phyloP scores from a whole-genome alignment of 2,888 invertebrate genomes.

The Sipha maydis region DNA sequence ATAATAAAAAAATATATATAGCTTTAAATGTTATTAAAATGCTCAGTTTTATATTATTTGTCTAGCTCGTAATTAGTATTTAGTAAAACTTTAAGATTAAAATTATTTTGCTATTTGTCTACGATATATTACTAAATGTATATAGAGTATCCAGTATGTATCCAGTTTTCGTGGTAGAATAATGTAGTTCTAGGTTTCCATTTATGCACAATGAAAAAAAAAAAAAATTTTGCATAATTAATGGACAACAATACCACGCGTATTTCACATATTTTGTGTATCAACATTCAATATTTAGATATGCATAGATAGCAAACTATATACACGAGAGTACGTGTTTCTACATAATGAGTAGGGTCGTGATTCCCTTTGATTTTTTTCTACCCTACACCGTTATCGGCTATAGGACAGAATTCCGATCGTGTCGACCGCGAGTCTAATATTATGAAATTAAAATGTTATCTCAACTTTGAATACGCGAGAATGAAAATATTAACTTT shows the following conservation, averaged over 20 bases:
- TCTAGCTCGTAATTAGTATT: too few species aligned
- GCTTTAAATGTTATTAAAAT: too few species aligned
- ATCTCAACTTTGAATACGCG: neutral
- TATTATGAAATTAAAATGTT: neutral
- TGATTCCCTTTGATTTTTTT: conserved; percentile 18
- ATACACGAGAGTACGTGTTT: conserved; percentile 5
- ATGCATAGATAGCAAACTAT: conserved; percentile 36
- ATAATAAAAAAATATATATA: too few species aligned
- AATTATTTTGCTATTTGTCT: too few species aligned
- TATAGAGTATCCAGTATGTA: too few species aligned
- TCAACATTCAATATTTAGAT: neutral
- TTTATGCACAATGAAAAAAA: neutral
- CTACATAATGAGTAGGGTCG: conserved; percentile 33
- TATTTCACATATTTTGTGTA: neutral
- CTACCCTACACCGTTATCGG: neutral
- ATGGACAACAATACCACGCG: conserved; percentile 21
- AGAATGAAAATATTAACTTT: neutral
- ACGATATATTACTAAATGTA: too few species aligned
- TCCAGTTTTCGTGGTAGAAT: neutral
- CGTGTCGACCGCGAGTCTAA: neutral
- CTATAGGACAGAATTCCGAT: neutral
- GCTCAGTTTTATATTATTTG: too few species aligned
- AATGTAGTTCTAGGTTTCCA: neutral
- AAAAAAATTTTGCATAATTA: conserved; percentile 11
- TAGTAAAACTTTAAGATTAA: too few species aligned